Evolutionary conservation across 2,797 vertebrate genomes (phyloP).

Genomic region (Gallinago nigripennis): DNA sequence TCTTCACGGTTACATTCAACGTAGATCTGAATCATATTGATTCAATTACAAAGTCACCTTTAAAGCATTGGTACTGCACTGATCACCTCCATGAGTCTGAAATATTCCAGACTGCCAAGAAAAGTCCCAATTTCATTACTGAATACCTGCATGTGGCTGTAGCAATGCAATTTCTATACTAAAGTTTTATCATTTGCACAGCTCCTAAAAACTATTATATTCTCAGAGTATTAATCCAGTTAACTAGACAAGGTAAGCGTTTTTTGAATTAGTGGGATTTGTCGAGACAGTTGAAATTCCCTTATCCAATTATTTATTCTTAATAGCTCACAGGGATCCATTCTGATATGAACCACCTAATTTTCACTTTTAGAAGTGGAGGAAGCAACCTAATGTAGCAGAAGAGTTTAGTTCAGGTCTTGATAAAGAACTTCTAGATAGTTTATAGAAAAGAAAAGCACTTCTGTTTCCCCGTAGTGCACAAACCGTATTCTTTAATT

Average conservation of each 20-base stretch:
- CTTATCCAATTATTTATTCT: slow-evolving; percentile 60
- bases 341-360: slow-evolving; percentile 24
- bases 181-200: slow-evolving; percentile 11
- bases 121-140: slow-evolving; percentile 37
- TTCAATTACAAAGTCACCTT: slow-evolving; percentile 57
- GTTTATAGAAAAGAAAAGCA: background rate
- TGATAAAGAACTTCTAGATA: slow-evolving; percentile 8
- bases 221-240: slow-evolving; percentile 36
- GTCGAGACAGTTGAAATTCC: slow-evolving; percentile 28
- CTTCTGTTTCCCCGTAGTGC: background rate
- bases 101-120: slow-evolving; percentile 51
- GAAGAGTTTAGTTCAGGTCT: slow-evolving; percentile 29
- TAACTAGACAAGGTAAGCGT: slow-evolving; percentile 15
- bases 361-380: slow-evolving; percentile 44
- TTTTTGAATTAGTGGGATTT: slow-evolving; percentile 52
- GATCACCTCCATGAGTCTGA: slow-evolving; percentile 1
- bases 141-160: background rate
- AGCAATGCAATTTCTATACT: background rate
- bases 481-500: background rate
- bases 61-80: background rate
- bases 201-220: slow-evolving; percentile 26
- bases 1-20: background rate
- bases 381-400: slow-evolving; percentile 6
- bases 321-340: slow-evolving; percentile 36
- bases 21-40: background rate